These are phyloP conservation scores for Actinernus sp. DNA, from an alignment of 92 coral and sea anemone genomes.

Conservation along the genomic window DNA sequence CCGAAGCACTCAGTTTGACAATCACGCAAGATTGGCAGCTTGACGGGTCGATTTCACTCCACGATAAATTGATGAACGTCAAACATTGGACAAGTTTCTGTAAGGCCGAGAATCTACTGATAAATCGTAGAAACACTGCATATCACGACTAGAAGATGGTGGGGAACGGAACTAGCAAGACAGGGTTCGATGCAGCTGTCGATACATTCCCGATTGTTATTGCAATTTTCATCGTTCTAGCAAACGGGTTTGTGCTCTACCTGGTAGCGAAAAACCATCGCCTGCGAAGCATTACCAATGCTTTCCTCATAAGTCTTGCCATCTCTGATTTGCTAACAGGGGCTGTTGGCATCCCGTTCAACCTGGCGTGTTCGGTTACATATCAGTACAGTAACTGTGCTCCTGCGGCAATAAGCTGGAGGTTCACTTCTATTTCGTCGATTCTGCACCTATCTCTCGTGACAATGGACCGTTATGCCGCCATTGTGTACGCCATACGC, in stretches of 20 bases:
- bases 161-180: too few species aligned
- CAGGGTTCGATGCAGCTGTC: slow-evolving; percentile 40
- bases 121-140: too few species aligned
- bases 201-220: slow-evolving; percentile 61
- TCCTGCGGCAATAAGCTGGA: slow-evolving; percentile 39
- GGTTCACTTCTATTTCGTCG: slow-evolving; percentile 83
- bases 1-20: too few species aligned
- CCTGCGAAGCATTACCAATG: slow-evolving; percentile 62
- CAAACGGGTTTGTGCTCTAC: slow-evolving; percentile 55
- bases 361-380: slow-evolving; percentile 60
- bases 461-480: slow-evolving; percentile 84
- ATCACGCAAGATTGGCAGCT: too few species aligned
- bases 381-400: slow-evolving; percentile 29
- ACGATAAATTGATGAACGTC: too few species aligned
- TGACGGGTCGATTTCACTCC: too few species aligned
- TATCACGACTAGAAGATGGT: too few species aligned
- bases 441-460: slow-evolving; percentile 80
- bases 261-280: slow-evolving; percentile 58
- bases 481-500: slow-evolving; percentile 75
- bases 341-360: slow-evolving; percentile 76
- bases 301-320: slow-evolving; percentile 76
- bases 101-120: too few species aligned
- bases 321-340: slow-evolving; percentile 83
- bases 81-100: too few species aligned
- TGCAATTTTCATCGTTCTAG: slow-evolving; percentile 33